Evolutionary conservation across 2,797 vertebrate genomes (phyloP).

Genomic region (Chromobotia macracanthus): DNA sequence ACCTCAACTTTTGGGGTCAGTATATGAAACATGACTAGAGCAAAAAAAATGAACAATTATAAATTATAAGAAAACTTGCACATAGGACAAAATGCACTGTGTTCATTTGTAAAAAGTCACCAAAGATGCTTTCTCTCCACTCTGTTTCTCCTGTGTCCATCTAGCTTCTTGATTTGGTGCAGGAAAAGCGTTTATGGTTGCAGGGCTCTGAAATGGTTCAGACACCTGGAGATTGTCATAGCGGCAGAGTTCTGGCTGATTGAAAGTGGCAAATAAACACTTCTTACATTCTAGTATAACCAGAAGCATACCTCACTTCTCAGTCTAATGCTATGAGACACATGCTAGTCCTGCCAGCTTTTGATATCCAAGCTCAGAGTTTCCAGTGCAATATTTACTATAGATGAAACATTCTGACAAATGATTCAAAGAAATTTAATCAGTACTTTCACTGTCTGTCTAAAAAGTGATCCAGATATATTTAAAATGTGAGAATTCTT

Average conservation of each 20-base stretch:
- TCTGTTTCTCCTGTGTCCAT: slow-evolving; percentile 2
- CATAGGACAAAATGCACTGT: neutral
- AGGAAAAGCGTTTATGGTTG: slow-evolving; percentile 52
- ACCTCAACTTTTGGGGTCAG: too few relatives aligned
- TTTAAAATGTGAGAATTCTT: neutral
- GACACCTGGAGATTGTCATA: slow-evolving; percentile 45
- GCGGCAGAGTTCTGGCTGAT: slow-evolving; percentile 56
- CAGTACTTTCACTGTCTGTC: neutral
- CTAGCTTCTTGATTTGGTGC: slow-evolving; percentile 28
- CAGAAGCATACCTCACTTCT: slow-evolving; percentile 51
- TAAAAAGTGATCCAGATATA: neutral
- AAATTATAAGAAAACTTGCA: neutral
- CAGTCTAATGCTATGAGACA: slow-evolving; percentile 25
- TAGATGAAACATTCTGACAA: slow-evolving; percentile 35
- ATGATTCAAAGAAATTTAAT: neutral
- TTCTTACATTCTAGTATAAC: slow-evolving; percentile 58
- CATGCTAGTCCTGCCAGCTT: slow-evolving; percentile 40
- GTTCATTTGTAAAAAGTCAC: neutral
- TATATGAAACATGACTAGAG: too few relatives aligned
- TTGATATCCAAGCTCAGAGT: slow-evolving; percentile 30
- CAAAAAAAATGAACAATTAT: too few relatives aligned
- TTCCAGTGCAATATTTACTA: slow-evolving; percentile 34
- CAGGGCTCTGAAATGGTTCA: slow-evolving; percentile 47
- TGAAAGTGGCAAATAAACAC: slow-evolving; percentile 62
- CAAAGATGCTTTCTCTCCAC: neutral